Base-by-base conservation (phyloP, 2,888 invertebrate species). In the Andrena haemorrhoa region DNA sequence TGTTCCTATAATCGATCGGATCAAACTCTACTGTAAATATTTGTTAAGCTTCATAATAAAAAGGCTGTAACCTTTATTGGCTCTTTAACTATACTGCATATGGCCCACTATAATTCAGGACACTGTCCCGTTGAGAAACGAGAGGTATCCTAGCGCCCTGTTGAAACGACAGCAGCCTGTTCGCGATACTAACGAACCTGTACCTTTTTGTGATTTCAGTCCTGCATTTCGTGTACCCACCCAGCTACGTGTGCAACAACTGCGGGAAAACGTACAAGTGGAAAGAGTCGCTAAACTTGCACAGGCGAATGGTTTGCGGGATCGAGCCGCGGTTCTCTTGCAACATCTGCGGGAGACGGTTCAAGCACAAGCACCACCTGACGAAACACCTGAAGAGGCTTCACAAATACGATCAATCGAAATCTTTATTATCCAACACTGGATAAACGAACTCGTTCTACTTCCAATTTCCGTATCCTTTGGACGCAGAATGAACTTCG, bases 271-370 rank as follows among this genome's bases (percentile, higher is more conserved):
- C 79, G 26, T 94, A 94, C 80, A 90, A 91, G 68, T 90, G 91
- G 90, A 89, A 85, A 66, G 89, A 91, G 68, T 91, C 92, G 0
- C 71, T 93, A 80, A 86, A 87, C 66, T 84, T 89, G 26, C 93
- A 93, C 83, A 86, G 88, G 76, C 88, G 93, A 64, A 85, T 92
- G 89, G 93, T 91, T 68, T 93, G 93, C 81, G 92, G 92, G 1
- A 90, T 89, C 70, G 91, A 91, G 75, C 94, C 94, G 4, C 91
- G 90, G 74, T 94, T 94, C 83, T 75, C 82, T 51, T 94, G 94
- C 78, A 65, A 82, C 20, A 75, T 91, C 35, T 94, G 94, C 79
- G 90, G 89, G 20, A 88, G 89, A 83, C 90, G 88, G 80, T 93
- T 93, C 86, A 91, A 91, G 69, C 92, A 93, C 86, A 92, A 93